Conservation (phyloP, 2,888 invertebrate species). For the Didymodactylos carnosus region DNA sequence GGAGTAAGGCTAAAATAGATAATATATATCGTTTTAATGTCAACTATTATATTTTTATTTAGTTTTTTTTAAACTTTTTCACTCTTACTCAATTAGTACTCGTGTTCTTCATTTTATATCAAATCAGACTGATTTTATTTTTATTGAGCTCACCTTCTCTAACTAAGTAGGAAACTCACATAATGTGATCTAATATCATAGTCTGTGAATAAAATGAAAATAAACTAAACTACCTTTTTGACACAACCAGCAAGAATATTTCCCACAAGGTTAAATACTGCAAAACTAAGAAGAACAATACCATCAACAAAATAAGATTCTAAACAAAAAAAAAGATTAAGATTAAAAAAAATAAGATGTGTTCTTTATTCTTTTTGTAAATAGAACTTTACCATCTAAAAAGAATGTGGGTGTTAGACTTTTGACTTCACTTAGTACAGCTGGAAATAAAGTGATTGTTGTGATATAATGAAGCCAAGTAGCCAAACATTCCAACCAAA, state of each 20-base stretch:
- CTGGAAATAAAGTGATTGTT: not conserved
- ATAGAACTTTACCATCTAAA: not conserved
- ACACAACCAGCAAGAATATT: not conserved
- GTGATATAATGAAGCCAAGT: not conserved
- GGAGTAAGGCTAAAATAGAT: not conserved
- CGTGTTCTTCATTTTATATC: too few relatives aligned
- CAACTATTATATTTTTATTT: too few relatives aligned
- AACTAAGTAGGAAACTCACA: too few relatives aligned
- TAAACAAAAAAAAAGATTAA: not conserved
- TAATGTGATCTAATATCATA: too few relatives aligned
- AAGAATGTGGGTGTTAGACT: not conserved
- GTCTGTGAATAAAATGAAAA: not conserved
- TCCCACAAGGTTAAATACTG: not conserved
- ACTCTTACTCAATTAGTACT: too few relatives aligned
- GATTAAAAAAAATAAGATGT: too few relatives aligned
- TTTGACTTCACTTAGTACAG: not conserved
- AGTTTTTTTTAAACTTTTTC: too few relatives aligned
- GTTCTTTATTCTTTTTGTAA: not conserved
- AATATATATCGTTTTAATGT: too few relatives aligned
- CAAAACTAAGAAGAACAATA: not conserved
- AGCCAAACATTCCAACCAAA: not conserved
- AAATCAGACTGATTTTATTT: too few relatives aligned
- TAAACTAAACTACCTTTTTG: not conserved
- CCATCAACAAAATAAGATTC: not conserved
- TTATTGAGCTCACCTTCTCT: too few relatives aligned